Evolutionary conservation across 1,140 invertebrate genomes (phyloP), one percentile per base, ranked within the genome.

Genomic region (Centruroides vittatus): DNA sequence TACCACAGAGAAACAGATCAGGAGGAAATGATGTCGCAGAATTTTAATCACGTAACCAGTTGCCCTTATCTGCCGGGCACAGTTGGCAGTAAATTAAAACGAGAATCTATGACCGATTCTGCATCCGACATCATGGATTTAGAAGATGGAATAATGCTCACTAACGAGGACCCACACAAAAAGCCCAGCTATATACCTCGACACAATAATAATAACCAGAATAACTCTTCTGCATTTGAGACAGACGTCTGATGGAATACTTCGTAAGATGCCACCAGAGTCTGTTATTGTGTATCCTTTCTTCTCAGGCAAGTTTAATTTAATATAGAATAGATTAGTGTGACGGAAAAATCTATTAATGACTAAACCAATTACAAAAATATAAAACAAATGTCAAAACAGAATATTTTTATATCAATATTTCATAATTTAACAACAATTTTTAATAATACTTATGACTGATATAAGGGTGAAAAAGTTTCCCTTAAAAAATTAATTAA

Each of bases 1-100:
- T 99, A 99, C 82, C 93, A 98, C 78, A 86, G 94, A 74, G 95
- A 98, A 81, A 96, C 93, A 69, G 93, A 98, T 78, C 93, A 94
- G 78, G 92, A 94, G 76, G 91, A 94, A 79, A 93, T 94, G 89
- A 89, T 94, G 80, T 93, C 89, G 69, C 89, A 93, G 79, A 94
- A 94, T 79, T 93, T 93, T 81, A 93, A 93, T 79, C 91, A 94
- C 73, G 91, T 94, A 74, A 94, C 89, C 72, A 92, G 88, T 78
- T 95, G 91, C 79, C 90, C 91, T 68, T 95, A 93, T 79, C 83
- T 93, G 73, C 90, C 91, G 71, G 90, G 89, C 72, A 87, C 86
- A 73, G 80, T 90, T 80, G 87, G 88, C 5, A 55, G 53, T 35
- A 66, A 66, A 47, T 53, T 62, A 13, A 61, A 62, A 49, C 46